Conservation (phyloP, 2,797 vertebrate genomes). For the Poeciliopsis paucimaculata region DNA sequence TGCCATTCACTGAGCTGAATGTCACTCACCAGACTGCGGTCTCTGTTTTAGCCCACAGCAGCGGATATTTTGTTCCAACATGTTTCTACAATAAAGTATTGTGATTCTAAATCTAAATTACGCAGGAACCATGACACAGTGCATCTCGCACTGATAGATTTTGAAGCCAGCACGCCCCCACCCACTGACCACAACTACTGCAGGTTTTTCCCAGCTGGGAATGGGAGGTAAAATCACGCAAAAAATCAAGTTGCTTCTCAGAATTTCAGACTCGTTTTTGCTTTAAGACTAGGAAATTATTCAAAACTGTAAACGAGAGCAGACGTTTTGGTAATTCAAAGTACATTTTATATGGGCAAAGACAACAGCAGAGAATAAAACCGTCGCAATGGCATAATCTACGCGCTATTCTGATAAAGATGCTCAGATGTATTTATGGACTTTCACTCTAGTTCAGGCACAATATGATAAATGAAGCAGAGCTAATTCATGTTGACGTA, state of each 20-base stretch:
- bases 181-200: not conserved
- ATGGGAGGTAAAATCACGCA: not conserved
- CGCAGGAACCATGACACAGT: not conserved
- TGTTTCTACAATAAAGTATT: not conserved
- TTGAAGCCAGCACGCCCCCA: not conserved
- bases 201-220: not conserved
- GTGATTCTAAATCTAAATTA: not conserved
- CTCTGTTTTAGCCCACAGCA: not conserved
- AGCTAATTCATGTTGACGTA: not conserved
- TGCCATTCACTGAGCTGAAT: not conserved
- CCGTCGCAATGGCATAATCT: not conserved
- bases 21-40: not conserved
- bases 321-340: not conserved
- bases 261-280: not conserved
- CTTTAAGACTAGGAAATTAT: not conserved
- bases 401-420: not conserved
- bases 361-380: not conserved
- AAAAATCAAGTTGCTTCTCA: not conserved
- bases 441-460: not conserved
- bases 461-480: not conserved
- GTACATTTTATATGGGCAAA: not conserved
- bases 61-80: not conserved
- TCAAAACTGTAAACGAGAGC: not conserved
- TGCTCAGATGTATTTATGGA: not conserved
- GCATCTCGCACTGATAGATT: not conserved